Conservation (phyloP, 2,797 vertebrate species). For the Lateolabrax maculatus region DNA sequence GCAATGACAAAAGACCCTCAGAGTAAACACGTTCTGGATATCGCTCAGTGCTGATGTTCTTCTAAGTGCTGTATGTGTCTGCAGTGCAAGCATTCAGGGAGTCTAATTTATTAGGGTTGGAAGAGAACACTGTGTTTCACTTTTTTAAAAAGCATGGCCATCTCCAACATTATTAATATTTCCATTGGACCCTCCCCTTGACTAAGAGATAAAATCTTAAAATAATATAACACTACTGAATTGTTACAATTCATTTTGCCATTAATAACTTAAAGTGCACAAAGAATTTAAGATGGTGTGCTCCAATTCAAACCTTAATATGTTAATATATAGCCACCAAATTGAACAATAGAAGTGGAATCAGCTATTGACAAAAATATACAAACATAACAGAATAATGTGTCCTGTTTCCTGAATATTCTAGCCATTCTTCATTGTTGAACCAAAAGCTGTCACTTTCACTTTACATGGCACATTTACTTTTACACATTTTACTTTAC, state of each 20-base stretch:
- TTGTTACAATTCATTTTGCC: background rate
- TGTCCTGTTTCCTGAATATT: background rate
- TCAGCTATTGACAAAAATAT: background rate
- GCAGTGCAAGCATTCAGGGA: slow-evolving; percentile 53
- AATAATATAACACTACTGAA: background rate
- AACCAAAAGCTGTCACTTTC: background rate
- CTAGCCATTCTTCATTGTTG: background rate
- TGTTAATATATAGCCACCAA: background rate
- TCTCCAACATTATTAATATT: background rate
- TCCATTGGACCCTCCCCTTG: background rate
- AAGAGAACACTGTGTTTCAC: background rate
- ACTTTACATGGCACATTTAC: background rate
- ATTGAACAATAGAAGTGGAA: background rate
- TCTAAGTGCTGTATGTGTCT: slow-evolving; percentile 39
- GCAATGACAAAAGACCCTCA: slow-evolving; percentile 32
- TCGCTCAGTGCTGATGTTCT: slow-evolving; percentile 38
- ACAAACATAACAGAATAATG: background rate
- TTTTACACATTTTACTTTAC: background rate
- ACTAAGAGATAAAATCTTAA: background rate
- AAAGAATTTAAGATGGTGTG: background rate
- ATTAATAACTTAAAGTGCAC: background rate
- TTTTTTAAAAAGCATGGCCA: background rate
- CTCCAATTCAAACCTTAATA: background rate
- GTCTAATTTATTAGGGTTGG: background rate
- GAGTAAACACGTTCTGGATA: slow-evolving; percentile 4